phyloP scores from a whole-genome alignment of 2,797 vertebrate species.

The Alfaro cultratus region DNA sequence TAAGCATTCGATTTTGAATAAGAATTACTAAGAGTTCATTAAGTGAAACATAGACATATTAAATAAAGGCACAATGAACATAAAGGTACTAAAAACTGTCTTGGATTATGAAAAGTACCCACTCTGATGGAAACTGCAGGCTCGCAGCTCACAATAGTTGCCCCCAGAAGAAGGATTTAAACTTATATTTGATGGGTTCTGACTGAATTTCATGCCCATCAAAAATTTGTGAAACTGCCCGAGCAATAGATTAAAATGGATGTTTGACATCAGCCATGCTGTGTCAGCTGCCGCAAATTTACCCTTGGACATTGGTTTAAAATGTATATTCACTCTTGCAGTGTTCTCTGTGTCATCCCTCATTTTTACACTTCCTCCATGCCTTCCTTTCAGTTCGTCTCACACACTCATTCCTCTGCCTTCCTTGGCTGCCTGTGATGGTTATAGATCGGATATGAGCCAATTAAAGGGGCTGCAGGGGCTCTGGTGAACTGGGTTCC shows the following conservation, averaged over 20 bases:
- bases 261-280: background rate
- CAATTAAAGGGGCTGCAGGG: slow-evolving; percentile 72
- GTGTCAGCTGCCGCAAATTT: slow-evolving; percentile 3
- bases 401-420: slow-evolving; percentile 44
- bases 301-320: slow-evolving; percentile 6
- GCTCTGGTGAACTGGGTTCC: slow-evolving; percentile 48
- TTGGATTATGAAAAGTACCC: background rate
- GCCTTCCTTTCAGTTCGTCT: slow-evolving; percentile 34
- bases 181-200: slow-evolving; percentile 8
- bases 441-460: slow-evolving; percentile 77
- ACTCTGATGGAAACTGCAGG: background rate
- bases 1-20: slow-evolving; percentile 21
- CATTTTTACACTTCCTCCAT: slow-evolving; percentile 18
- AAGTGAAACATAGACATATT: slow-evolving; percentile 3
- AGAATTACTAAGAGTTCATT: slow-evolving; percentile 7
- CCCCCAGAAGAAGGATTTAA: slow-evolving; percentile 3
- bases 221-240: background rate
- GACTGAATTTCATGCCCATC: background rate
- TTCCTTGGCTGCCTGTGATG: slow-evolving; percentile 56
- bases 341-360: slow-evolving; percentile 16
- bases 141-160: background rate
- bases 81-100: slow-evolving; percentile 4
- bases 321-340: slow-evolving; percentile 15
- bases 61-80: slow-evolving; percentile 6
- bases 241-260: slow-evolving; percentile 13